Evolutionary conservation across 2,797 vertebrate species (phyloP).

Genomic region (Acanthurus lineatus): DNA sequence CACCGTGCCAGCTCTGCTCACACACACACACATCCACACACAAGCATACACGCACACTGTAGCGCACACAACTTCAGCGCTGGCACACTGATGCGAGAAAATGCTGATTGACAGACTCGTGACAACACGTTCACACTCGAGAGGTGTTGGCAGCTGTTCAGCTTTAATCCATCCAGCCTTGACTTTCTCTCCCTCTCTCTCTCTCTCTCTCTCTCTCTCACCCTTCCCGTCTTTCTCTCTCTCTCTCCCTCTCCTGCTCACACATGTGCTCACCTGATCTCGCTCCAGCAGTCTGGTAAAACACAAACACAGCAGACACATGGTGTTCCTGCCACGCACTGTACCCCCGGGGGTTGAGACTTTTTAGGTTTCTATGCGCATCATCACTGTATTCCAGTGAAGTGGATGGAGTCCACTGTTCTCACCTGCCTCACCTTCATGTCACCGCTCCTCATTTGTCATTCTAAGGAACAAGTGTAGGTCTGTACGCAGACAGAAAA

Average conservation of each 20-base stretch:
- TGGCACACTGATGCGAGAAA: slow-evolving; percentile 77
- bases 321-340: slow-evolving; percentile 64
- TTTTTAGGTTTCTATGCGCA: slow-evolving; percentile 52
- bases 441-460: slow-evolving; percentile 35
- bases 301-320: slow-evolving; percentile 77
- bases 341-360: slow-evolving; percentile 51
- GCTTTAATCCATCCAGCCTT: slow-evolving; percentile 80
- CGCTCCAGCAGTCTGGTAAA: slow-evolving; percentile 77
- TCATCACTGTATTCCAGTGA: slow-evolving; percentile 45
- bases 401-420: slow-evolving; percentile 49
- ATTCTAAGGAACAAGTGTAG: slow-evolving; percentile 21
- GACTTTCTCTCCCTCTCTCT: slow-evolving; percentile 40
- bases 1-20: slow-evolving; percentile 34
- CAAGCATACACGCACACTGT: not conserved
- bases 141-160: slow-evolving; percentile 85
- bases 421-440: slow-evolving; percentile 42
- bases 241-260: slow-evolving; percentile 8
- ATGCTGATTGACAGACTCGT: slow-evolving; percentile 84
- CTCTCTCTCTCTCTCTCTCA: slow-evolving; percentile 11
- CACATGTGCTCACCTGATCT: slow-evolving; percentile 71
- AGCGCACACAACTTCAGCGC: slow-evolving; percentile 27
- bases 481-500: slow-evolving; percentile 5
- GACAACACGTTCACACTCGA: slow-evolving; percentile 83
- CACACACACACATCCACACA: slow-evolving; percentile 43
- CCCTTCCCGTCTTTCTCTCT: not conserved